These are phyloP conservation scores for Azorinus chamasolen DNA, from an alignment of 2,888 invertebrate species.

Conservation along the genomic window DNA sequence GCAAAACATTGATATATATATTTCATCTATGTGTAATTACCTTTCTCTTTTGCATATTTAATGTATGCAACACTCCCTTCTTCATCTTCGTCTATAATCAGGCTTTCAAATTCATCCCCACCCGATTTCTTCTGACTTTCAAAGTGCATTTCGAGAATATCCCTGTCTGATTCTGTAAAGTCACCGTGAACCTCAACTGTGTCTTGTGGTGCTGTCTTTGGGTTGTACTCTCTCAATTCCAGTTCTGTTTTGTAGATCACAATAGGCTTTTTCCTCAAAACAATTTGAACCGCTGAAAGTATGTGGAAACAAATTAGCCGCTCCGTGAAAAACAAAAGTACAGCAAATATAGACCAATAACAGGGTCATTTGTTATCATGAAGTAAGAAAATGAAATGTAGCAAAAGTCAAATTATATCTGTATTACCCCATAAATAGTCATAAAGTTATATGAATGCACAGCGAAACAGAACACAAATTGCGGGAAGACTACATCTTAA, in stretches of 20 bases:
- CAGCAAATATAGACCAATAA: no score
- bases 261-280: constrained; percentile 19
- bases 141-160: constrained; percentile 62
- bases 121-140: constrained; percentile 60
- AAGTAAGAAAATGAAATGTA: no score
- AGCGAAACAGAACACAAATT: no score
- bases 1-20: neutral
- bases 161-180: constrained; percentile 8
- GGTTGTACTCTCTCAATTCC: constrained; percentile 25
- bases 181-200: constrained; percentile 30
- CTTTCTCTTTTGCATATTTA: constrained; percentile 40
- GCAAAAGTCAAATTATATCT: no score
- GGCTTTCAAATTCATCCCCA: constrained; percentile 41
- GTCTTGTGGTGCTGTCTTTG: neutral
- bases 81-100: constrained; percentile 28
- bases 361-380: no score
- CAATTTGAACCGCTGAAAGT: constrained; percentile 46
- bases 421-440: no score
- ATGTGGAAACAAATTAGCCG: neutral
- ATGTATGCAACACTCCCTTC: constrained; percentile 36
- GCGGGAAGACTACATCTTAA: no score
- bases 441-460: no score
- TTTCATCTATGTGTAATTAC: constrained; percentile 1
- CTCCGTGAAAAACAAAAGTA: no score
- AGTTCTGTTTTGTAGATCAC: constrained; percentile 27